A percentile compares a stretch with the other conserved stretches of the same genome.
Conservation (phyloP, 2,797 vertebrate species). For the Cryptoprocta ferox region DNA sequence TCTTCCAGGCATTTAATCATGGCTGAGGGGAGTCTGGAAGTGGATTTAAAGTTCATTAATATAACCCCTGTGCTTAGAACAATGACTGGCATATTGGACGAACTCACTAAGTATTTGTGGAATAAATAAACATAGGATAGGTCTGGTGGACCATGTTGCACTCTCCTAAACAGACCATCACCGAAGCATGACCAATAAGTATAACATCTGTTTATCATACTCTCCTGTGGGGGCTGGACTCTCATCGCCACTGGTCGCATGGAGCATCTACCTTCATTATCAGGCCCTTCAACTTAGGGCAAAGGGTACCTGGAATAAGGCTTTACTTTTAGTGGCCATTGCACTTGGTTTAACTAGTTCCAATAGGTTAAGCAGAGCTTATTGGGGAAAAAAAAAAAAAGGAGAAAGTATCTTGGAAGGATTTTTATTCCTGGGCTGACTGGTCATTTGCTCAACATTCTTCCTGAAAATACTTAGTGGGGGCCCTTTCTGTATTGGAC, state of each 20-base stretch:
- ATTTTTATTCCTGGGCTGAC: constrained; percentile 36
- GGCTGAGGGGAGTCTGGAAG: not conserved
- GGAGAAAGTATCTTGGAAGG: not conserved
- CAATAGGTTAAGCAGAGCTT: not conserved
- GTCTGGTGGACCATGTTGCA: not conserved
- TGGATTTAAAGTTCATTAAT: not conserved
- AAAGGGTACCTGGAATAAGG: not conserved
- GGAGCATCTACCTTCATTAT: not conserved
- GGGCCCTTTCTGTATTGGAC: not conserved
- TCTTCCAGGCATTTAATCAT: not conserved
- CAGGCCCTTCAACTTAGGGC: not conserved
- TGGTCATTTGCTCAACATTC: not conserved
- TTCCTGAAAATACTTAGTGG: constrained; percentile 34
- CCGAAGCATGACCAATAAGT: not conserved
- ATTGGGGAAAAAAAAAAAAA: not conserved
- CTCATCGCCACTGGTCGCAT: not conserved
- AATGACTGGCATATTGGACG: not conserved
- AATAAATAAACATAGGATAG: constrained; percentile 11
- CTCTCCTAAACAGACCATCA: not conserved
- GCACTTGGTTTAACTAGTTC: constrained; percentile 4
- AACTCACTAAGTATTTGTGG: constrained; percentile 14
- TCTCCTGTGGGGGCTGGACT: not conserved
- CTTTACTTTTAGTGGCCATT: not conserved
- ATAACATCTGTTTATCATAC: not conserved
- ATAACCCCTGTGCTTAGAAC: not conserved